Base-by-base conservation (phyloP, 2,113 vertebrate genomes). In the Clarias batrachus region DNA sequence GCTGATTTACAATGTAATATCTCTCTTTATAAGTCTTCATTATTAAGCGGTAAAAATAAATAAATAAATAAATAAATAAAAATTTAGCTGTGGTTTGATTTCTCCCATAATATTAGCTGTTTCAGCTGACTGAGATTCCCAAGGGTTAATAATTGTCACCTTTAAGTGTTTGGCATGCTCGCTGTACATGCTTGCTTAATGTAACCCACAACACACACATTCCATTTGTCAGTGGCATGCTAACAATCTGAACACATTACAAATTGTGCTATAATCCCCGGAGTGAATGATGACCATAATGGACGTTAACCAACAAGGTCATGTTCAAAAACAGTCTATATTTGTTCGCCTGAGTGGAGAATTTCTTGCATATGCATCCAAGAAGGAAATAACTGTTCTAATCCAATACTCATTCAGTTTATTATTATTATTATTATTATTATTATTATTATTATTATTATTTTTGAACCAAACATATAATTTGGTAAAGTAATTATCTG, bases 231-330 rank as follows among this genome's bases (percentile, higher is more conserved):
- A 91, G 84, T 89, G 92, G 92, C 91, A 94, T 94, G 87, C 84
- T 87, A 89, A 90, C 82, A 91, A 94, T 95, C 59, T 94, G 93
- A 93, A 91, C 93, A 93, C 93, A 93, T 92, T 93, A 92, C 89
- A 76, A 66, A 91, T 89, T 88, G 78, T 87, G 84, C 87, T 60
- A 71, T 59, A 13, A 84, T 90, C 87, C 88, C 90, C 90, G 87
- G 77, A 65, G 81, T 89, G 77, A 81, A 83, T 66, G 25, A 77
- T 82, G 41, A 57, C 13, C 63, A 63, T 17, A 33, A 23, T 21
- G 37, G 23, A 62, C 56, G 21, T 52, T 60, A 41, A 86, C 73
- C 30, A 80, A 57, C 65, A 81, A 70, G 63, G 54, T 80, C 48
- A 66, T 81, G 27, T 16, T 59, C 27, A 60, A 48, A 84, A 84